These are phyloP conservation scores for Notoglanidium macrostoma DNA, from an alignment of 2,797 vertebrate genomes.

Conservation along the genomic window DNA sequence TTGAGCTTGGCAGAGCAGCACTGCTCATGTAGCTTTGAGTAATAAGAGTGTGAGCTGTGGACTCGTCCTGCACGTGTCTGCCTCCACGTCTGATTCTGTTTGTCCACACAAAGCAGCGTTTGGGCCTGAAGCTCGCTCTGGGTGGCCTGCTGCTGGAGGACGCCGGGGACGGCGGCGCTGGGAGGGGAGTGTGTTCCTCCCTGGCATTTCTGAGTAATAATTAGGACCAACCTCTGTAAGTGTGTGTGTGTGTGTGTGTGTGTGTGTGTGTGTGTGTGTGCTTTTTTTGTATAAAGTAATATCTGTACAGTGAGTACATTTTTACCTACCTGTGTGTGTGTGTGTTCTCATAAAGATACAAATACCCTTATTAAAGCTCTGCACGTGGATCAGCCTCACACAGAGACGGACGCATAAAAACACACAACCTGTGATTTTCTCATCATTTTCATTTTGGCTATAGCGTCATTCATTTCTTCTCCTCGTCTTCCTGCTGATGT, in stretches of 20 bases:
- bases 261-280: not conserved
- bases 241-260: not conserved
- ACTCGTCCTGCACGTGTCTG: not conserved
- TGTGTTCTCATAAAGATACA: conserved; percentile 22
- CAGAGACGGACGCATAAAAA: conserved; percentile 6
- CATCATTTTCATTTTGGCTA: conserved; percentile 24
- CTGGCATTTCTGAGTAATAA: conserved; percentile 32
- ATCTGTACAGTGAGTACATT: conserved; percentile 9
- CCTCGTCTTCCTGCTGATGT: conserved; percentile 53
- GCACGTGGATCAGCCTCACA: not conserved
- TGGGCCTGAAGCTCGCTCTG: conserved; percentile 9
- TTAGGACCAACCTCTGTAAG: not conserved
- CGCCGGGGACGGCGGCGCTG: not conserved
- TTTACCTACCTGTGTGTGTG: not conserved
- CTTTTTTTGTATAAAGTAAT: not conserved
- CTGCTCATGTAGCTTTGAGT: not conserved
- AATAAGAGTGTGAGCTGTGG: not conserved
- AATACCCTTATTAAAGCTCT: conserved; percentile 9
- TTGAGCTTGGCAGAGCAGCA: not conserved
- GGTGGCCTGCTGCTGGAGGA: conserved; percentile 15
- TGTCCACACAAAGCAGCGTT: not conserved
- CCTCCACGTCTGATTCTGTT: not conserved
- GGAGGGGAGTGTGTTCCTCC: conserved; percentile 7
- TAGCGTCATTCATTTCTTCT: conserved; percentile 11
- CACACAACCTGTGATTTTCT: conserved; percentile 15